A percentile compares a stretch with the other conserved stretches of the same genome.
Evolutionary conservation across 1,140 invertebrate genomes (phyloP).

Genomic region (Drosophila mauritiana): DNA sequence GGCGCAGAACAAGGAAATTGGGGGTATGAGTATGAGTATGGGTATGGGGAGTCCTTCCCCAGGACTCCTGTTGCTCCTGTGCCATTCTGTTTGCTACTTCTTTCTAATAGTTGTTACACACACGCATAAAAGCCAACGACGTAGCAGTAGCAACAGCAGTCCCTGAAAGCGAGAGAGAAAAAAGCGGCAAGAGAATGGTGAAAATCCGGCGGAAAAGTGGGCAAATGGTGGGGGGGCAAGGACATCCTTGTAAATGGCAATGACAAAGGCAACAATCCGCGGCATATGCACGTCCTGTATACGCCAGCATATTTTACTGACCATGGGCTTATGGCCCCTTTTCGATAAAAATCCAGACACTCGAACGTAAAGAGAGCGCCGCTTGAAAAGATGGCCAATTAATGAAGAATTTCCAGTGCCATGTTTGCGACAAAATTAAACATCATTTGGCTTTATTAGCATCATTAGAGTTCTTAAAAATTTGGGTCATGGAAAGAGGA

Average conservation of each 20-base stretch:
- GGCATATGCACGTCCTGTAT: conserved; percentile 24
- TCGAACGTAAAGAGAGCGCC: not conserved
- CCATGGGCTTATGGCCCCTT: conserved; percentile 27
- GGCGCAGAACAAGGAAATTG: not conserved
- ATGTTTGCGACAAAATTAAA: not conserved
- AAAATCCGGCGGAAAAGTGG: not conserved
- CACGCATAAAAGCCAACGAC: conserved; percentile 50
- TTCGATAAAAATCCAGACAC: conserved; percentile 3
- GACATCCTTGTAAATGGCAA: conserved; percentile 38
- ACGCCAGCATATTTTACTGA: conserved; percentile 7
- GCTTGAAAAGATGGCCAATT: conserved; percentile 20
- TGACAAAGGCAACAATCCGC: conserved; percentile 40
- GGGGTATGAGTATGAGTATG: not conserved
- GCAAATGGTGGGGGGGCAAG: conserved; percentile 3
- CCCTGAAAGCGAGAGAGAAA: conserved; percentile 21
- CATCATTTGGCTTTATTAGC: conserved; percentile 3
- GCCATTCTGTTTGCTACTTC: conserved; percentile 44
- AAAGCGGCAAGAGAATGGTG: not conserved
- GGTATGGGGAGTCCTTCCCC: not conserved
- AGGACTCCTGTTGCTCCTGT: conserved; percentile 25
- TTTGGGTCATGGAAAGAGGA: no score
- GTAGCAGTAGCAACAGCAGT: conserved; percentile 34
- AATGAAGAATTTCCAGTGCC: not conserved
- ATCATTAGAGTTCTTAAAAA: no score
- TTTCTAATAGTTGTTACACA: conserved; percentile 77